Percentiles rank a stretch among this genome's conserved stretches.
These are phyloP conservation scores for Coecobrya sp. DNA, from an alignment of 2,888 invertebrate species.

Conservation along the genomic window DNA sequence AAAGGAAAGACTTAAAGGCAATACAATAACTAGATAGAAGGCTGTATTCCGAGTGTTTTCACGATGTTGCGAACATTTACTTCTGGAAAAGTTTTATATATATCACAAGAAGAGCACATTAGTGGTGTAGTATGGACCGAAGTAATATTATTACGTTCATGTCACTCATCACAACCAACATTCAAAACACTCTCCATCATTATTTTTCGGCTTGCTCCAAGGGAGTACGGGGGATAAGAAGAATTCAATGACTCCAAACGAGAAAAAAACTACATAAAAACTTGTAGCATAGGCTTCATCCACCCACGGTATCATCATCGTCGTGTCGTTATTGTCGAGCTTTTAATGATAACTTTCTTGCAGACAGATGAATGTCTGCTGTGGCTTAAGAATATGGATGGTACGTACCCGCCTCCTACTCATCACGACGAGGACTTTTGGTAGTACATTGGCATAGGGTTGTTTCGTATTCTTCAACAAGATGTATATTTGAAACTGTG, in stretches of 20 bases:
- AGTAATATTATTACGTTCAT: slow-evolving; percentile 73
- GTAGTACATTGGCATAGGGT: no score
- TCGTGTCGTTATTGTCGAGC: no score
- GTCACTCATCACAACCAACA: slow-evolving; percentile 71
- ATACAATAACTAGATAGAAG: neutral
- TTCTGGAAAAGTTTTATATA: neutral
- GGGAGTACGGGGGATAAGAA: neutral
- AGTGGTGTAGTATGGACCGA: slow-evolving; percentile 14
- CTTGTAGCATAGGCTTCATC: slow-evolving; percentile 59
- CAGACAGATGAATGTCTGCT: slow-evolving; percentile 65
- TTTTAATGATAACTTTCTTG: slow-evolving; percentile 76
- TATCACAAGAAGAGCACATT: slow-evolving; percentile 16
- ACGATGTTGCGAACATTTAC: neutral
- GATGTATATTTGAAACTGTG: neutral
- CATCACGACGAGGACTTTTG: no score
- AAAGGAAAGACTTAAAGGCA: slow-evolving; percentile 27
- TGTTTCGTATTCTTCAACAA: neutral
- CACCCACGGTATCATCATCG: slow-evolving; percentile 1
- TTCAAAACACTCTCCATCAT: slow-evolving; percentile 71
- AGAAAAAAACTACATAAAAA: slow-evolving; percentile 68
- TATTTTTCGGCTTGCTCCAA: slow-evolving; percentile 45
- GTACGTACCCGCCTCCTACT: neutral
- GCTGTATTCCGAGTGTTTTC: neutral
- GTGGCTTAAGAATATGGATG: neutral
- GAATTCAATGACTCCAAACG: slow-evolving; percentile 7